These are phyloP conservation scores for Furnarius figulus DNA, from an alignment of 2,113 vertebrate species.

Conservation along the genomic window DNA sequence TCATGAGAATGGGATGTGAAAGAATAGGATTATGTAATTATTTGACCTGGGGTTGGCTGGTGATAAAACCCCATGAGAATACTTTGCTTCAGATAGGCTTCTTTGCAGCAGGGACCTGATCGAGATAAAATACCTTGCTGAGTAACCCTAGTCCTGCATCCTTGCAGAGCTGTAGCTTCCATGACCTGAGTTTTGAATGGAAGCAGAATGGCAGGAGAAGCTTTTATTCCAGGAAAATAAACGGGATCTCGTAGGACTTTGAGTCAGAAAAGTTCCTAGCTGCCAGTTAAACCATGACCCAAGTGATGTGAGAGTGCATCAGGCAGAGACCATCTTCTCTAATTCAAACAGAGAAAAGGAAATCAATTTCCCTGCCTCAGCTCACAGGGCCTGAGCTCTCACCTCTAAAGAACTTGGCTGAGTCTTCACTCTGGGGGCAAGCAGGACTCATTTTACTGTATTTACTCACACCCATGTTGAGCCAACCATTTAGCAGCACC, in stretches of 20 bases:
- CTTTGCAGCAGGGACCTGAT: background rate
- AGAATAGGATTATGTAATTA: background rate
- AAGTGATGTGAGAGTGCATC: background rate
- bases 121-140: background rate
- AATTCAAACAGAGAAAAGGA: background rate
- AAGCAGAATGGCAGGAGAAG: background rate
- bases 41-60: background rate
- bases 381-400: background rate
- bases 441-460: background rate
- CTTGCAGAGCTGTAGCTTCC: background rate
- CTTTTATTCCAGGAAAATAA: background rate
- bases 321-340: background rate
- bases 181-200: background rate
- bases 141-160: background rate
- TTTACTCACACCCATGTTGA: conserved; percentile 26
- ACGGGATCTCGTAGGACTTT: background rate
- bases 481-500: conserved; percentile 13
- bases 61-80: background rate
- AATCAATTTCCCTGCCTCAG: background rate
- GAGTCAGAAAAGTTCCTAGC: background rate
- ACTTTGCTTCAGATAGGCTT: background rate
- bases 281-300: background rate
- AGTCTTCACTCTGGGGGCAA: background rate
- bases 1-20: background rate
- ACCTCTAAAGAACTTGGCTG: background rate